Evolutionary conservation across 64 coral and sea anemone species (phyloP).

Genomic region (Porites lutea): DNA sequence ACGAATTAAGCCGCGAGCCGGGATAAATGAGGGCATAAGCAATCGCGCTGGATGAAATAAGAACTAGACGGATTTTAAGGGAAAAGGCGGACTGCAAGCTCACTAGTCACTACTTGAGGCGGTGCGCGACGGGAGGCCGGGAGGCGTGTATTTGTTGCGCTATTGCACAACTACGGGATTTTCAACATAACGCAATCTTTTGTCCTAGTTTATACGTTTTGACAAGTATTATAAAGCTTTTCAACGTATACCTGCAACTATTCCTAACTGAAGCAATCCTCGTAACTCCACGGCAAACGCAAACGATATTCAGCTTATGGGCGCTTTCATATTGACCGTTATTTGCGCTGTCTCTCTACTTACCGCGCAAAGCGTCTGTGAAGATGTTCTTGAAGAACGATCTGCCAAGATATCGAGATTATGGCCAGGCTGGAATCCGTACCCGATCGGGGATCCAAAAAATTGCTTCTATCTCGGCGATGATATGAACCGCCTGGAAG

Average conservation of each 20-base stretch:
- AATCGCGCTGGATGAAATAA: no score
- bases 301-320: no score
- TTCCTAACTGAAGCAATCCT: no score
- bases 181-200: neutral
- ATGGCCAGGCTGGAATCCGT: neutral
- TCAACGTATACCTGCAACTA: neutral
- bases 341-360: neutral
- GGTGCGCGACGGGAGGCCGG: no score
- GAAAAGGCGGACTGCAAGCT: no score
- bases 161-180: neutral
- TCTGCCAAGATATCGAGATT: neutral
- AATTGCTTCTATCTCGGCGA: slow-evolving; percentile 8
- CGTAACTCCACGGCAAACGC: no score
- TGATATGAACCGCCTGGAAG: slow-evolving; percentile 4
- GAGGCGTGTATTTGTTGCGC: neutral
- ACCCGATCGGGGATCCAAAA: slow-evolving; percentile 36
- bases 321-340: neutral
- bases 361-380: neutral
- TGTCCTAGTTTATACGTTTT: neutral
- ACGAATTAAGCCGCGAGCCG: no score
- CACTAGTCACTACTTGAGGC: no score
- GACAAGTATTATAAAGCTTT: neutral
- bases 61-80: no score
- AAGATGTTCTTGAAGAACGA: neutral
- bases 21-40: no score